Percentiles rank a stretch among this genome's conserved stretches.
Conservation (phyloP, 2,113 vertebrate species). For the Elgaria multicarinata region DNA sequence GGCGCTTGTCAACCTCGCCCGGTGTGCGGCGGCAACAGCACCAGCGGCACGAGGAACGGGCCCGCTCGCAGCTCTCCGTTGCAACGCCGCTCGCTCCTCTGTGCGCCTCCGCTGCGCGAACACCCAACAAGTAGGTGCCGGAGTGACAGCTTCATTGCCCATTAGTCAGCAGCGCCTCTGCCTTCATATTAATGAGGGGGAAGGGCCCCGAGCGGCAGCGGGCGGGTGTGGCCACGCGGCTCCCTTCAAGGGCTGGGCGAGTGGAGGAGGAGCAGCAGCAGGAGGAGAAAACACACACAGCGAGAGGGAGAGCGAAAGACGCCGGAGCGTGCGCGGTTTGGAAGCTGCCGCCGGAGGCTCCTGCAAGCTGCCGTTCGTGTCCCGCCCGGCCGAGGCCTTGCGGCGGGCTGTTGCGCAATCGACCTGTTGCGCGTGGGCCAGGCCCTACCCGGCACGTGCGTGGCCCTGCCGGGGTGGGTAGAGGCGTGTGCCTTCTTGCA, state of each 20-base stretch:
- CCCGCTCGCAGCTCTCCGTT: conserved; percentile 34
- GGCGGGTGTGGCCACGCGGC: conserved; percentile 53
- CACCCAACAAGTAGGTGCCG: conserved; percentile 70
- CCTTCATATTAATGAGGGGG: conserved; percentile 77
- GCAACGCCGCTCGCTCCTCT: conserved; percentile 36
- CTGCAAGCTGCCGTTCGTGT: not conserved
- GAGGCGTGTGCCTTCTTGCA: not conserved
- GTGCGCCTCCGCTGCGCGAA: conserved; percentile 49
- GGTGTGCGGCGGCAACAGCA: conserved; percentile 47
- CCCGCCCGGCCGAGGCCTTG: not conserved
- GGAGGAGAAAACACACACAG: no score
- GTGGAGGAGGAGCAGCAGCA: not conserved
- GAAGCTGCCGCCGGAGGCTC: not conserved
- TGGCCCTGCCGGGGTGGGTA: not conserved
- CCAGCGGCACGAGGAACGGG: not conserved
- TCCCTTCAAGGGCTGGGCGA: conserved; percentile 62
- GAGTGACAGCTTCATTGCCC: conserved; percentile 76
- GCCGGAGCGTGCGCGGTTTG: conserved; percentile 10
- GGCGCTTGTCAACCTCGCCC: conserved; percentile 46
- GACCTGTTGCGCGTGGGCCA: conserved; percentile 11
- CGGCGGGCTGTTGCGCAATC: conserved; percentile 12
- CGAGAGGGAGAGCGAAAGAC: not conserved
- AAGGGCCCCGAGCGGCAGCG: conserved; percentile 44
- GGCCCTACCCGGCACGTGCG: not conserved
- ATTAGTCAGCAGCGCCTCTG: conserved; percentile 63